Evolutionary conservation across 2,888 invertebrate species (phyloP).

Genomic region (Eilema griseolum): DNA sequence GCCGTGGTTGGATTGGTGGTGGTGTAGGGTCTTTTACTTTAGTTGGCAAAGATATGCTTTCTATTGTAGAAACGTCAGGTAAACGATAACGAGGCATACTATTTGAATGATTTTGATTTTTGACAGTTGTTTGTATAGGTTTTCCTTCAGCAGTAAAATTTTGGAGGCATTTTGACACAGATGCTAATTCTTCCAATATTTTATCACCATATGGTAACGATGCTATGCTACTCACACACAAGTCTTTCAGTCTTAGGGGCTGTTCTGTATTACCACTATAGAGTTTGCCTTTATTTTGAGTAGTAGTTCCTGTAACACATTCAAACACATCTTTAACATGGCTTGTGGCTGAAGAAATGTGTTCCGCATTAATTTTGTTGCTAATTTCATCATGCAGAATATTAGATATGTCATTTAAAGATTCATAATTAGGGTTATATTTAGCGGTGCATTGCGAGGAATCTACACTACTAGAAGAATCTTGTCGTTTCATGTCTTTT

Average conservation of each 20-base stretch:
- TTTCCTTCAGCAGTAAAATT: slow-evolving; percentile 65
- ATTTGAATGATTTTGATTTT: slow-evolving; percentile 37
- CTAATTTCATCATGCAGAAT: slow-evolving; percentile 80
- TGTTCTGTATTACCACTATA: slow-evolving; percentile 44
- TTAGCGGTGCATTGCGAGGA: slow-evolving; percentile 91
- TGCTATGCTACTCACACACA: slow-evolving; percentile 89
- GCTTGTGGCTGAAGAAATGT: slow-evolving; percentile 55
- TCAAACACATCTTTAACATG: slow-evolving; percentile 81
- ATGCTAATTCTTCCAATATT: slow-evolving; percentile 90
- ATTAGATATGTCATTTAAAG: slow-evolving; percentile 87
- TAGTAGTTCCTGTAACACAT: slow-evolving; percentile 70
- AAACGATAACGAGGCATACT: slow-evolving; percentile 81
- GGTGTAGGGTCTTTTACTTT: slow-evolving; percentile 63
- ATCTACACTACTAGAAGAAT: slow-evolving; percentile 88
- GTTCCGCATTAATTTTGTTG: slow-evolving; percentile 53
- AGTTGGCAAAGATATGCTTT: slow-evolving; percentile 70
- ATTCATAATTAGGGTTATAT: slow-evolving; percentile 88
- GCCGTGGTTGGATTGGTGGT: slow-evolving; percentile 79
- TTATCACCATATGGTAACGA: slow-evolving; percentile 90
- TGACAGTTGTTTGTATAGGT: slow-evolving; percentile 30
- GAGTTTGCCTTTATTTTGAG: slow-evolving; percentile 47
- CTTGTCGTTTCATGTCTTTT: slow-evolving; percentile 81
- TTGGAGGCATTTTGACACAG: slow-evolving; percentile 87
- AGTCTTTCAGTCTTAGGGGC: slow-evolving; percentile 87
- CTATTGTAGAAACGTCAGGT: slow-evolving; percentile 80